Base-by-base conservation (phyloP, 2,888 invertebrate genomes). In the Stenotaenia linearis region DNA sequence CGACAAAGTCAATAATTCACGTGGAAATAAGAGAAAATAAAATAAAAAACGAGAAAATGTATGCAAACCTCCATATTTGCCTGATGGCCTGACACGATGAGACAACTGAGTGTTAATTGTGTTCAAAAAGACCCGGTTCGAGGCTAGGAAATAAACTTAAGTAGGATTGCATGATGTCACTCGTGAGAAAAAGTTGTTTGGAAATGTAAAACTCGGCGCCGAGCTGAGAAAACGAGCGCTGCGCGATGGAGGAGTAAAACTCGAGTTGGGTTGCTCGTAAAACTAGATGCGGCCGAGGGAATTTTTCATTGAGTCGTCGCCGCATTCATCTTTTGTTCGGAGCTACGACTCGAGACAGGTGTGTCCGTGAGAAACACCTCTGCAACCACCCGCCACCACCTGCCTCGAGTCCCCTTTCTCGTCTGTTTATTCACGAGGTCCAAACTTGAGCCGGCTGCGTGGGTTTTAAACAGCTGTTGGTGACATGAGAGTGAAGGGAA, bases 401-500 rank as follows among this genome's bases (percentile, higher is more conserved):
- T 61, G 28, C 28, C 25, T 9, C 23, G 61, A 28, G 25, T 28
- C 61, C 61, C 61, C 61, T 61, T 61, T 25, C 25, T 61, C 61
- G 61, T 61, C 61, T 61, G 61, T 45, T 45, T 61, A 61, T 61
- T 61, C 61, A 61, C 61, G 3, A 61, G 15, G 6, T 61, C 25
- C 6, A 61, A 23, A 61, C 25, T 25, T 12, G 61, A 45, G 45
- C 45, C 18, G 37, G n/a, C 45, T 61, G 61, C 61, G 21, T 61
- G 61, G 61, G 61, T 61, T 61, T 61, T 61, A 61, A 61, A 61
- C 61, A 61, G 61, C 61, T 61, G 28, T 25, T 74, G 25, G 74
- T 74, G 75, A 37, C 32, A 75, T 75, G 75, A 32, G 75, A 75
- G 75, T 75, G 10, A 37, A 32, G 75, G 75, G 37, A 37, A 37